These are phyloP conservation scores for Pelochelys cantorii DNA, from an alignment of 2,797 vertebrate species.

Conservation along the genomic window DNA sequence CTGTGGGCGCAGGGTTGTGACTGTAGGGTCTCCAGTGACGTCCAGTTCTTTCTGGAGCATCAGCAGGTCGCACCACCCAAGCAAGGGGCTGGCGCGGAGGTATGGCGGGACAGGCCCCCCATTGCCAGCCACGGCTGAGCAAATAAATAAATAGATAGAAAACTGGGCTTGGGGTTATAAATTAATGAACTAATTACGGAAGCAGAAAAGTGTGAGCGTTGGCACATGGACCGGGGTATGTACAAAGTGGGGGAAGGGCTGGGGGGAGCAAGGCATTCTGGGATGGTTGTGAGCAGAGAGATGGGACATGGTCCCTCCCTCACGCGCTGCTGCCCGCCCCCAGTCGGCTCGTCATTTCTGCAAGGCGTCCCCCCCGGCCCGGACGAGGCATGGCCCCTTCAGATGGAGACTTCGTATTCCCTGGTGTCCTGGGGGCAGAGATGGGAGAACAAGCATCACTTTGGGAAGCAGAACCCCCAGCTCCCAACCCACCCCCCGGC, in stretches of 20 bases:
- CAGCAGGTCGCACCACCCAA: background rate
- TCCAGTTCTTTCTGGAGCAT: background rate
- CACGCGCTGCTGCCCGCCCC: background rate
- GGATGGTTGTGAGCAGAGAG: slow-evolving; percentile 20
- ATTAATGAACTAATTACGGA: background rate
- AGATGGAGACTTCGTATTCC: slow-evolving; percentile 96
- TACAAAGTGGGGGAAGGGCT: background rate
- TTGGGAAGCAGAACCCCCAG: no score
- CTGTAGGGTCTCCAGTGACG: background rate
- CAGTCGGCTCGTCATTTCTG: slow-evolving; percentile 25
- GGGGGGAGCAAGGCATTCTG: background rate
- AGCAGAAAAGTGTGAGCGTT: slow-evolving; percentile 6
- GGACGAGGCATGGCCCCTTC: slow-evolving; percentile 57
- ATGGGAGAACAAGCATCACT: no score
- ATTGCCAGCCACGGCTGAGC: background rate
- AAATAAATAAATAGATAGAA: background rate
- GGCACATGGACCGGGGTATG: slow-evolving; percentile 33
- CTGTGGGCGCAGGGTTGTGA: background rate
- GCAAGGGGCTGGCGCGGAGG: background rate
- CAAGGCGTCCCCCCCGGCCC: background rate
- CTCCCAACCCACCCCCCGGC: no score
- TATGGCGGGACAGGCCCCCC: no score
- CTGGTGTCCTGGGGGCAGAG: slow-evolving; percentile 86
- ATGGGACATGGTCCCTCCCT: background rate
- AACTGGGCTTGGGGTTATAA: background rate